Percentiles rank a stretch among this genome's conserved stretches.
Evolutionary conservation across 1,140 invertebrate species (phyloP).

Genomic region (Conus betulinus): DNA sequence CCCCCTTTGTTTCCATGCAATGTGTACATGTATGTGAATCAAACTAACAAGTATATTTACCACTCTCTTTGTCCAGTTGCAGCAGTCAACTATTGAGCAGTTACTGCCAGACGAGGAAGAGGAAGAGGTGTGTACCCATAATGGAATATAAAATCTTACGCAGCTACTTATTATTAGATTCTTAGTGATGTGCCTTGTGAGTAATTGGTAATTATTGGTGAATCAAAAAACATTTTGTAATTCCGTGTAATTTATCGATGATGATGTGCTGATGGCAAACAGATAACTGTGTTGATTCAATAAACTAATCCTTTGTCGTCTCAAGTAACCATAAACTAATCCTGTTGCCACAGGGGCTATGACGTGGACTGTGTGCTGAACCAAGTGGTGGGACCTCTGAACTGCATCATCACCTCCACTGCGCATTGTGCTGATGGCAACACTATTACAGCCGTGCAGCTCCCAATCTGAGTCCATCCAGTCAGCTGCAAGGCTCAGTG

Average conservation of each 20-base stretch:
- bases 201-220: no score
- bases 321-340: no score
- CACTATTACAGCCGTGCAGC: background rate
- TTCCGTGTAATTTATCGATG: no score
- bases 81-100: slow-evolving; percentile 24
- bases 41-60: background rate
- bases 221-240: no score
- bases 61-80: slow-evolving; percentile 1
- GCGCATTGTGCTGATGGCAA: background rate
- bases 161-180: no score
- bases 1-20: background rate
- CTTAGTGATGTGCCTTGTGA: no score
- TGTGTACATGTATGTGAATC: background rate
- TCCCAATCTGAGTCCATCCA: background rate
- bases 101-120: slow-evolving; percentile 27
- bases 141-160: no score
- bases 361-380: slow-evolving; percentile 30
- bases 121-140: slow-evolving; percentile 18
- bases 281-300: no score
- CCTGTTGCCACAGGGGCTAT: slow-evolving; percentile 23
- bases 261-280: no score
- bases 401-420: slow-evolving; percentile 27
- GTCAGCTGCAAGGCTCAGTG: no score
- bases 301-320: no score
- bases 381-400: slow-evolving; percentile 13